Conservation (phyloP, 2,113 vertebrate genomes). For the Loxodonta africana region DNA sequence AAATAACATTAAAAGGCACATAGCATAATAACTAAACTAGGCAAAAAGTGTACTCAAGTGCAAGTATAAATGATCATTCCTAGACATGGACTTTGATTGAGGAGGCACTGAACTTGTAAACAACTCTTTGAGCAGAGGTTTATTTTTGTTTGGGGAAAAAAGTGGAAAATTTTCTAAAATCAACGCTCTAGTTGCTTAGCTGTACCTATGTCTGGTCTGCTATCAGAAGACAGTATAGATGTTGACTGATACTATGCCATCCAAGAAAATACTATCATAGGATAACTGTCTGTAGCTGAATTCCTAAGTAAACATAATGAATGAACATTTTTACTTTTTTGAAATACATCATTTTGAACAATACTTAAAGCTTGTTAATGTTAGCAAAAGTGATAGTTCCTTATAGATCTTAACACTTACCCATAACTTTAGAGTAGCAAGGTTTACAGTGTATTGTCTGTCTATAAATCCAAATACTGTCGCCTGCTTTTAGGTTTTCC, state of each 20-base stretch:
- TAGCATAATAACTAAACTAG: neutral
- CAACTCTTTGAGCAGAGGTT: neutral
- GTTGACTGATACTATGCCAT: neutral
- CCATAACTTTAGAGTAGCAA: slow-evolving; percentile 94
- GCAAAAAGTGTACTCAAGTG: neutral
- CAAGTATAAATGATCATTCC: neutral
- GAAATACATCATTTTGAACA: slow-evolving; percentile 10
- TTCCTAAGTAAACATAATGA: slow-evolving; percentile 10
- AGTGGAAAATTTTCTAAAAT: slow-evolving; percentile 8
- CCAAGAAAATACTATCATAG: slow-evolving; percentile 20
- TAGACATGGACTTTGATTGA: slow-evolving; percentile 30
- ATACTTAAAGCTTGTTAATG: neutral
- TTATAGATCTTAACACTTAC: slow-evolving; percentile 86
- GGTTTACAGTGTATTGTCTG: slow-evolving; percentile 94
- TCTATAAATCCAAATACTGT: slow-evolving; percentile 97
- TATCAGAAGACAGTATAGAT: neutral
- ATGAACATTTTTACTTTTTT: slow-evolving; percentile 2
- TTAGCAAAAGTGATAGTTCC: neutral
- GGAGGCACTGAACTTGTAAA: neutral
- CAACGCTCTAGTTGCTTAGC: neutral
- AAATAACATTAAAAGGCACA: slow-evolving; percentile 52
- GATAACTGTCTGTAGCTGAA: neutral
- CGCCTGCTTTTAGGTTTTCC: slow-evolving; percentile 95
- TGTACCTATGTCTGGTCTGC: neutral
- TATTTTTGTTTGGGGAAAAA: slow-evolving; percentile 9